Evolutionary conservation across 2,888 invertebrate genomes (phyloP).

Genomic region (Papilio elwesi): DNA sequence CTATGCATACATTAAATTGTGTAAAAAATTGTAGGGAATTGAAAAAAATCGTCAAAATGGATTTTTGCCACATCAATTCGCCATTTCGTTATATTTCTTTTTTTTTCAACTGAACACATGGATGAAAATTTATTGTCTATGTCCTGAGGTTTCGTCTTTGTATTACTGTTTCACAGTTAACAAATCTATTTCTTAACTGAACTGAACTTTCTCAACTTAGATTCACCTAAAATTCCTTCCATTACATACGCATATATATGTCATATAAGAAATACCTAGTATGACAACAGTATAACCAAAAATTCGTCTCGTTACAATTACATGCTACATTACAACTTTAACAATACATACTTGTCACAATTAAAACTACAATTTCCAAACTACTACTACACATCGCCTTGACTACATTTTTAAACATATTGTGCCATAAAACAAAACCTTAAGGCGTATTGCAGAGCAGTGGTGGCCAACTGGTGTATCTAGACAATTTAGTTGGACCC

Average conservation of each 20-base stretch:
- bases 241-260: neutral
- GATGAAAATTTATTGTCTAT: constrained; percentile 5
- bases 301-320: neutral
- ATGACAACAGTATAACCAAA: constrained; percentile 13
- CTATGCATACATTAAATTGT: too few relatives aligned
- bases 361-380: constrained; percentile 20
- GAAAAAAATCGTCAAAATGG: neutral
- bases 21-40: too few relatives aligned
- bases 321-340: constrained; percentile 8
- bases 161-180: constrained; percentile 39
- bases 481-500: too few relatives aligned
- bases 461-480: too few relatives aligned
- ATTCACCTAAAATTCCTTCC: neutral
- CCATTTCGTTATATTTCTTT: neutral
- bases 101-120: neutral
- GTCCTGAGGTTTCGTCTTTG: neutral
- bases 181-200: constrained; percentile 12
- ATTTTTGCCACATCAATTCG: neutral
- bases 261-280: neutral
- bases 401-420: neutral
- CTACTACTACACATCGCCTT: neutral
- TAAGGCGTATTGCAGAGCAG: too few relatives aligned
- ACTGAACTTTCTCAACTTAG: too few relatives aligned
- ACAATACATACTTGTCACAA: constrained; percentile 4
- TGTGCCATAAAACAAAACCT: too few relatives aligned